Percentiles rank a stretch among this genome's conserved stretches.
Evolutionary conservation across 2,888 invertebrate genomes (phyloP).

Genomic region (Augochlorella aurata): DNA sequence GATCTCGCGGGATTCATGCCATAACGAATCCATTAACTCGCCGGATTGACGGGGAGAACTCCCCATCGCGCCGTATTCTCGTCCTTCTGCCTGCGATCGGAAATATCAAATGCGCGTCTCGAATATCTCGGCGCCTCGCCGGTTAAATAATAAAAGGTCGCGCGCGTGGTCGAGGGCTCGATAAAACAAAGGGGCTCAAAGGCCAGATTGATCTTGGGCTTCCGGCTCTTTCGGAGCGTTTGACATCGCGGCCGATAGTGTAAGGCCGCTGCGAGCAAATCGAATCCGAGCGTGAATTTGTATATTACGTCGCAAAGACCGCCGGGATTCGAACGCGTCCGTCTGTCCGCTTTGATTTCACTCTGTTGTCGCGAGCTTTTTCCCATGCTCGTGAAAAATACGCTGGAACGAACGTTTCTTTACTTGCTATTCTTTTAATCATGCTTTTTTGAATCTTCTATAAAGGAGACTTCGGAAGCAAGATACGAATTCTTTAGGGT

Average conservation of each 20-base stretch:
- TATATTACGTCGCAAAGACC: slow-evolving; percentile 31
- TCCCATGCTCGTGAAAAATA: neutral
- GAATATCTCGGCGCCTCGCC: neutral
- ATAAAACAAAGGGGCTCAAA: neutral
- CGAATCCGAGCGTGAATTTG: slow-evolving; percentile 9
- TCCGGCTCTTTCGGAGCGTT: neutral
- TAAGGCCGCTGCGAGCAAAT: neutral
- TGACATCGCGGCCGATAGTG: neutral
- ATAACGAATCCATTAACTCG: slow-evolving; percentile 40
- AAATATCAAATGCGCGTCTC: slow-evolving; percentile 7
- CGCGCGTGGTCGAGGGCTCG: slow-evolving; percentile 1
- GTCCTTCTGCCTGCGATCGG: neutral
- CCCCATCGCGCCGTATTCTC: neutral
- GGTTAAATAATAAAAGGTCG: slow-evolving; percentile 14
- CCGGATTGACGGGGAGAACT: slow-evolving; percentile 8
- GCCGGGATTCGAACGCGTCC: neutral
- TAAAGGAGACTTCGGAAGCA: no score
- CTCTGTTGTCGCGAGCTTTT: neutral
- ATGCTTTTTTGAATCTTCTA: no score
- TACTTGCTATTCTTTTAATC: no score
- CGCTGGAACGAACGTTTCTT: neutral
- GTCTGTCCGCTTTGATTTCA: neutral
- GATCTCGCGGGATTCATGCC: slow-evolving; percentile 39
- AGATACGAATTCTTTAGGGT: no score
- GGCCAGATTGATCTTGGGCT: neutral